Percentiles rank a stretch among this genome's conserved stretches.
These are phyloP conservation scores for Diceros bicornis DNA, from an alignment of 2,797 vertebrate species.

Conservation along the genomic window DNA sequence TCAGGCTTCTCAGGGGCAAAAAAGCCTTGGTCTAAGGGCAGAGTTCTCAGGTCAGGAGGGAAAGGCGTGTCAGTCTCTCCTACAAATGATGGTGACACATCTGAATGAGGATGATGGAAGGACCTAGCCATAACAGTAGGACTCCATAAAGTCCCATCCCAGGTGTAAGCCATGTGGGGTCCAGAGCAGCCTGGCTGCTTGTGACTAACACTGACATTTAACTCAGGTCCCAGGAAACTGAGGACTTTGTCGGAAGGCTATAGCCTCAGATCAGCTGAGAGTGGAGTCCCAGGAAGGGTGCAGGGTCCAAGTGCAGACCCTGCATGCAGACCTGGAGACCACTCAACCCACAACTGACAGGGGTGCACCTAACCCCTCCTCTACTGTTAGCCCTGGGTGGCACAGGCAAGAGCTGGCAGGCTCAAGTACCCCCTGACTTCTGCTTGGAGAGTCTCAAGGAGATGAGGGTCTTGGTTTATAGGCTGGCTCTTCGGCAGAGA, in stretches of 20 bases:
- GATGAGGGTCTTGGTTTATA: neutral
- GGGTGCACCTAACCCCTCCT: neutral
- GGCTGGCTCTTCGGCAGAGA: neutral
- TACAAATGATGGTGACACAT: neutral
- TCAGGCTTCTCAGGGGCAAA: neutral
- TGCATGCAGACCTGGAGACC: neutral
- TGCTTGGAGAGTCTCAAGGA: neutral
- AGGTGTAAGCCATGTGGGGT: neutral
- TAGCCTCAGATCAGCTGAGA: neutral
- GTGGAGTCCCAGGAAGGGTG: neutral
- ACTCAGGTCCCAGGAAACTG: neutral
- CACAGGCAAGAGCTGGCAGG: neutral
- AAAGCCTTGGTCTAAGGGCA: neutral
- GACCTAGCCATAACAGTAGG: neutral
- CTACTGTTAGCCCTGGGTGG: neutral
- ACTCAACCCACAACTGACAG: neutral
- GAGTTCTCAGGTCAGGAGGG: neutral
- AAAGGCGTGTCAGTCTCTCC: neutral
- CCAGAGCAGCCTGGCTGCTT: neutral
- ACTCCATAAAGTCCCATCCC: neutral
- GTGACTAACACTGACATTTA: neutral
- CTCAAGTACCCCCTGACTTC: neutral
- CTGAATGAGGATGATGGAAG: neutral
- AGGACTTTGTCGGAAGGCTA: neutral
- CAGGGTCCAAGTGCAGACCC: neutral